Conservation (phyloP, 2,888 invertebrate species). For the Athripsodes cinereus region DNA sequence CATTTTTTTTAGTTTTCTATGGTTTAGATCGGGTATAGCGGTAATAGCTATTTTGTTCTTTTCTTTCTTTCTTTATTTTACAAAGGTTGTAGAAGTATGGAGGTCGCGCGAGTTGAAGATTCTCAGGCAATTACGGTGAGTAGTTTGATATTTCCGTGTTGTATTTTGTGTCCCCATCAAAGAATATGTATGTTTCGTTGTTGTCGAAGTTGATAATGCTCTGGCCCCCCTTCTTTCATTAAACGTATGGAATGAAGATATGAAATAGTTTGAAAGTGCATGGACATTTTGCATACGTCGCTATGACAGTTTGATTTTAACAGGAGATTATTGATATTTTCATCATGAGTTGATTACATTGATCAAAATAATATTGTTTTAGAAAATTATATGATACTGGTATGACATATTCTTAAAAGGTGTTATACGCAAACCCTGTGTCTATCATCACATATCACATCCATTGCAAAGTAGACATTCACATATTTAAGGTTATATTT, state of each 20-base stretch:
- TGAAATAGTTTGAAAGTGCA: slow-evolving; percentile 12
- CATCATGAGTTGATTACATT: background rate
- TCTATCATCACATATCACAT: no score
- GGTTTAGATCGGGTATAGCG: no score
- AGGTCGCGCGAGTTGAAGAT: slow-evolving; percentile 19
- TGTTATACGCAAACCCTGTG: no score
- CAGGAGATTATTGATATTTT: background rate
- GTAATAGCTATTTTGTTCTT: no score
- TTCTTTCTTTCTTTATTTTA: background rate
- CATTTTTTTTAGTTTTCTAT: no score
- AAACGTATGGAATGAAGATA: no score
- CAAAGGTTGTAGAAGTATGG: slow-evolving; percentile 7
- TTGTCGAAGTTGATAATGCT: background rate
- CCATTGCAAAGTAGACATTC: no score
- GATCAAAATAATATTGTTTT: no score
- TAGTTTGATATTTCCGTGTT: background rate
- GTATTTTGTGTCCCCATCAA: background rate
- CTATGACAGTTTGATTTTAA: slow-evolving; percentile 7
- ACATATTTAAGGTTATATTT: no score
- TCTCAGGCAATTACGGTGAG: slow-evolving; percentile 11
- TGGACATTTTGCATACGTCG: slow-evolving; percentile 18
- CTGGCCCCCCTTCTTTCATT: no score
- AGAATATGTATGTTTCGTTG: background rate
- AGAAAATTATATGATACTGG: no score
- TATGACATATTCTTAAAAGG: no score